A percentile compares a stretch with the other conserved stretches of the same genome.
Conservation (phyloP, 2,888 invertebrate genomes). For the Euplexia lucipara region DNA sequence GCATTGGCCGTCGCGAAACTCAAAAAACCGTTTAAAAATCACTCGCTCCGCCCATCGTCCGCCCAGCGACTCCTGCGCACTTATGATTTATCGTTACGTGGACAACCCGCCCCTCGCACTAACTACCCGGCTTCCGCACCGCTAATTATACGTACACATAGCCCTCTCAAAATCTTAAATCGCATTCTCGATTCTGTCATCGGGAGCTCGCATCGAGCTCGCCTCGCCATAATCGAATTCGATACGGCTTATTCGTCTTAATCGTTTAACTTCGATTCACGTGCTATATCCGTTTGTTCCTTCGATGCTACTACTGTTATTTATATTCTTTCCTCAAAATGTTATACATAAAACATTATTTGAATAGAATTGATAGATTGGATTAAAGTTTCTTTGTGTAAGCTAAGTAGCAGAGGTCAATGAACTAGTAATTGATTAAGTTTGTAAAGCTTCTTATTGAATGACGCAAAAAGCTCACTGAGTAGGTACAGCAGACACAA, state of each 20-base stretch:
- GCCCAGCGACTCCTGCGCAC: slow-evolving; percentile 87
- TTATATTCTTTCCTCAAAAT: slow-evolving; percentile 59
- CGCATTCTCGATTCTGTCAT: slow-evolving; percentile 80
- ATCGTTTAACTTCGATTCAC: slow-evolving; percentile 75
- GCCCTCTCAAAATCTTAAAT: slow-evolving; percentile 84
- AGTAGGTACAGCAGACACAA: neutral
- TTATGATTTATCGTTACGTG: slow-evolving; percentile 89
- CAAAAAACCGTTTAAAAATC: slow-evolving; percentile 91
- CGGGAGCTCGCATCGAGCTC: slow-evolving; percentile 73
- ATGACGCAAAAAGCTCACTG: slow-evolving; percentile 7
- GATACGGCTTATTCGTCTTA: slow-evolving; percentile 78
- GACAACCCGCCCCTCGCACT: slow-evolving; percentile 88
- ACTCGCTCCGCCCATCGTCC: slow-evolving; percentile 88
- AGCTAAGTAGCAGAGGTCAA: slow-evolving; percentile 45
- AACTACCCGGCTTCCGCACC: slow-evolving; percentile 87
- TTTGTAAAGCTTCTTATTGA: slow-evolving; percentile 14
- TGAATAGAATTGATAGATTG: slow-evolving; percentile 45
- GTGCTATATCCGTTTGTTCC: slow-evolving; percentile 69
- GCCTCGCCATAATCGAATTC: slow-evolving; percentile 74
- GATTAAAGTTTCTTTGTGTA: slow-evolving; percentile 37
- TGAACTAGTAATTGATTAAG: slow-evolving; percentile 43
- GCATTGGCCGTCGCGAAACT: slow-evolving; percentile 87
- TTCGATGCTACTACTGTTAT: slow-evolving; percentile 51
- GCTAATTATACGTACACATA: slow-evolving; percentile 86
- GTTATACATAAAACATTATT: slow-evolving; percentile 56